Evolutionary conservation across 2,113 vertebrate species (phyloP), one percentile per base, ranked within the genome.

Genomic region (Oxyura jamaicensis): DNA sequence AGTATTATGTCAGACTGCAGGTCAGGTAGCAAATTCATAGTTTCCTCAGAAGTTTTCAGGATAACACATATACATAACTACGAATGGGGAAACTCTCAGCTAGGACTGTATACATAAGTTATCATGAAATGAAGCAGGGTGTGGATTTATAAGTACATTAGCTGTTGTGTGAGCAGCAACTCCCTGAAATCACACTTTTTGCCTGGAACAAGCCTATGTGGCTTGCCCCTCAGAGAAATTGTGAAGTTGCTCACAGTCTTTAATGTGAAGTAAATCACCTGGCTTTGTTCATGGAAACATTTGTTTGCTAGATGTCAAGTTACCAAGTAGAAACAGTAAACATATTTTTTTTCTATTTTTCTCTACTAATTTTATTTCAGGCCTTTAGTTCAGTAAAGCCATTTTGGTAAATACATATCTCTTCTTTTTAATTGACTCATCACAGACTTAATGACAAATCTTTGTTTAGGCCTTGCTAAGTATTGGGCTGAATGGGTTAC

Each of bases 401-500:
- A 36, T 8, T 50, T 60, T 33, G 28, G 15, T 58, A 56, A 82
- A 56, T 48, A 15, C 21, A 3, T 42, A 3, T 67, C 11, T 55
- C 3, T 66, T 41, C 41, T 33, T 85, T 65, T 60, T 53, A n/a
- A 65, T 16, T 18, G 8, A 46, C 6, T 66, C 3, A 55, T 50
- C 31, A 33, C 10, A 58, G 7, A 1, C 10, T 75, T 90, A 75
- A 33, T 6, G 36, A 4, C 35, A 74, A 82, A 2, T 8, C 2
- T 3, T 4, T 39, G 11, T 65, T 69, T 66, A 66, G 26, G 29
- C 52, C 62, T 55, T 85, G 14, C 2, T 25, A 69, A 59, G 13
- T 28, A 7, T 55, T 68, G 15, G n/a, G 41, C 13, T 44, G 48
- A 50, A 48, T 0, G 0, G 19, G 13, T 20, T 8, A 1, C 3